Conservation (phyloP, 1,140 invertebrate species). For the Thrips palmi region DNA sequence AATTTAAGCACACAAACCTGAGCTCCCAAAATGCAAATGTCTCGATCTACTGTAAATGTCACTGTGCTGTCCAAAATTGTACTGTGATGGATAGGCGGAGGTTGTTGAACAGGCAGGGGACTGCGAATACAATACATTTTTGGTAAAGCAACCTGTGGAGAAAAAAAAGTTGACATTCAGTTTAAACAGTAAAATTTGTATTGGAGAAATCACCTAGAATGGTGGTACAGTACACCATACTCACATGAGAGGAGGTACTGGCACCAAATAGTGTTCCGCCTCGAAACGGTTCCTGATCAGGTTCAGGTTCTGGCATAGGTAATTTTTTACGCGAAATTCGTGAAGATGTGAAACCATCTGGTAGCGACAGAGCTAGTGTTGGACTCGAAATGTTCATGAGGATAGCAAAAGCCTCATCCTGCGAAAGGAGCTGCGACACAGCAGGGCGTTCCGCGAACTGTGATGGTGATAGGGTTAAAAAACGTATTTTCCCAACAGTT, state of each 20-base stretch:
- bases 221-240: neutral
- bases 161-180: conserved; percentile 7
- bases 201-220: neutral
- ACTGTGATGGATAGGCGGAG: conserved; percentile 45
- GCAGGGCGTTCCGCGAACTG: conserved; percentile 65
- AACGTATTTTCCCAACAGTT: conserved; percentile 46
- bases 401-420: conserved; percentile 58
- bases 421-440: conserved; percentile 43
- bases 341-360: conserved; percentile 39
- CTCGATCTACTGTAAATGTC: conserved; percentile 57
- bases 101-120: conserved; percentile 33
- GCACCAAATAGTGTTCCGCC: conserved; percentile 9
- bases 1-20: too few relatives aligned
- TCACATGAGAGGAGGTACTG: neutral
- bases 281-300: conserved; percentile 18
- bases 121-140: conserved; percentile 45
- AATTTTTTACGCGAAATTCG: conserved; percentile 17
- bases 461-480: conserved; percentile 53
- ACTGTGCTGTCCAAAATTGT: conserved; percentile 52
- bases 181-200: conserved; percentile 5
- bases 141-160: conserved; percentile 21
- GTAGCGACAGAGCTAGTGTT: conserved; percentile 39
- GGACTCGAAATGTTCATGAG: conserved; percentile 61
- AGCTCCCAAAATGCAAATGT: conserved; percentile 56
- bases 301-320: conserved; percentile 10